A percentile compares a stretch with the other conserved stretches of the same genome.
Conservation (phyloP, 2,888 invertebrate species). For the Synanthedon vespiformis region DNA sequence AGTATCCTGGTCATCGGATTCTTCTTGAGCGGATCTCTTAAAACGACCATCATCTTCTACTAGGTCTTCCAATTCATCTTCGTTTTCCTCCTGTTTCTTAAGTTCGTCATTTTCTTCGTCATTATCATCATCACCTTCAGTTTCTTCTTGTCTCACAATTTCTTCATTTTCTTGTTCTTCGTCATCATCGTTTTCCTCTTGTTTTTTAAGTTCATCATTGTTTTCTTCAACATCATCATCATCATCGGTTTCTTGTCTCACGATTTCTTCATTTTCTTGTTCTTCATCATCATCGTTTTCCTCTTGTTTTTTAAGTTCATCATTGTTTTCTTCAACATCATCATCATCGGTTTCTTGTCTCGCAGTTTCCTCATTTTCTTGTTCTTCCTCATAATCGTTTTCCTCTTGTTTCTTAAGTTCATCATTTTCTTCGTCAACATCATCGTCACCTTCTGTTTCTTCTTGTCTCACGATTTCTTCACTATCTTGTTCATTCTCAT, state of each 20-base stretch:
- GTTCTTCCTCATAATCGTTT: constrained; percentile 6
- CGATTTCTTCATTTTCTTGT: constrained; percentile 7
- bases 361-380: background rate
- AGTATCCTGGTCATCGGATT: constrained; percentile 3
- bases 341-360: constrained; percentile 7
- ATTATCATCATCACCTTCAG: constrained; percentile 7
- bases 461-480: constrained; percentile 6
- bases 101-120: constrained; percentile 5
- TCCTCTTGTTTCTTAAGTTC: constrained; percentile 6
- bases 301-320: constrained; percentile 2
- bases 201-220: constrained; percentile 2
- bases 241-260: constrained; percentile 6
- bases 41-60: constrained; percentile 1
- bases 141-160: constrained; percentile 3
- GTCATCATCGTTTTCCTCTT: constrained; percentile 8
- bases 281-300: constrained; percentile 10
- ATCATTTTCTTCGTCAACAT: constrained; percentile 5
- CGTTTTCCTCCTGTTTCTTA: constrained; percentile 8
- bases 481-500: constrained; percentile 9
- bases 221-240: constrained; percentile 13
- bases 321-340: constrained; percentile 12
- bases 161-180: constrained; percentile 9
- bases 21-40: constrained; percentile 8
- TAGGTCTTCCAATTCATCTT: constrained; percentile 4
- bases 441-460: constrained; percentile 8